These are phyloP conservation scores for Pogoniulus pusillus DNA, from an alignment of 2,797 vertebrate genomes.

Conservation along the genomic window DNA sequence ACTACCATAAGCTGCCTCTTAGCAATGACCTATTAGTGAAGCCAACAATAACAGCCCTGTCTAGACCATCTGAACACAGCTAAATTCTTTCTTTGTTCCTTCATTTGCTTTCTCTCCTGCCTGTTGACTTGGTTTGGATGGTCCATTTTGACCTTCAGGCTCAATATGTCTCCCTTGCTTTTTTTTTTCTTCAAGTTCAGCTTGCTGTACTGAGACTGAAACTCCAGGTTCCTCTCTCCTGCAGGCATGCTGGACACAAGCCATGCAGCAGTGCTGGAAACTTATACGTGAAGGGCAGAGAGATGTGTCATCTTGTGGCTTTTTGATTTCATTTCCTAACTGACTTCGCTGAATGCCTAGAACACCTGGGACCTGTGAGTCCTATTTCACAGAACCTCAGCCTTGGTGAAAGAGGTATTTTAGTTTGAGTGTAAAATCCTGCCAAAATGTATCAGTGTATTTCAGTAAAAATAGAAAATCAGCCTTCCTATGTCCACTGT, in stretches of 20 bases:
- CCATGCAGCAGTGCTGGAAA: neutral
- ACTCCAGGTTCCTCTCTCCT: constrained; percentile 18
- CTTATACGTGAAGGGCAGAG: neutral
- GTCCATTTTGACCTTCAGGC: constrained; percentile 30
- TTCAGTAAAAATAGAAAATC: neutral
- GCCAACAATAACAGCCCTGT: constrained; percentile 73
- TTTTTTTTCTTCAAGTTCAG: accelerated
- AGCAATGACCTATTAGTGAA: constrained; percentile 57
- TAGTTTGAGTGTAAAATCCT: neutral
- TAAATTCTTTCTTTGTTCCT: constrained; percentile 67
- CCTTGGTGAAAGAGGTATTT: neutral
- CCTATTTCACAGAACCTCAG: neutral
- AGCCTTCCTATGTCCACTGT: neutral
- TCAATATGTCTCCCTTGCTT: neutral
- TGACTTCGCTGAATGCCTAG: neutral
- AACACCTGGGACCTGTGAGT: neutral
- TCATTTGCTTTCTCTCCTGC: constrained; percentile 29
- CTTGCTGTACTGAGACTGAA: constrained; percentile 13
- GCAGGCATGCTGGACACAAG: neutral
- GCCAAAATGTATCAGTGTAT: neutral
- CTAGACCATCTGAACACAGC: constrained; percentile 68
- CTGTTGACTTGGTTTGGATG: constrained; percentile 59
- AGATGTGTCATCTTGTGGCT: constrained; percentile 3
- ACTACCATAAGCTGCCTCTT: constrained; percentile 45
- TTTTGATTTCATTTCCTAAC: neutral